A percentile compares a stretch with the other conserved stretches of the same genome.
Evolutionary conservation across 2,113 vertebrate species (phyloP).

Genomic region (Lutjanus erythropterus): DNA sequence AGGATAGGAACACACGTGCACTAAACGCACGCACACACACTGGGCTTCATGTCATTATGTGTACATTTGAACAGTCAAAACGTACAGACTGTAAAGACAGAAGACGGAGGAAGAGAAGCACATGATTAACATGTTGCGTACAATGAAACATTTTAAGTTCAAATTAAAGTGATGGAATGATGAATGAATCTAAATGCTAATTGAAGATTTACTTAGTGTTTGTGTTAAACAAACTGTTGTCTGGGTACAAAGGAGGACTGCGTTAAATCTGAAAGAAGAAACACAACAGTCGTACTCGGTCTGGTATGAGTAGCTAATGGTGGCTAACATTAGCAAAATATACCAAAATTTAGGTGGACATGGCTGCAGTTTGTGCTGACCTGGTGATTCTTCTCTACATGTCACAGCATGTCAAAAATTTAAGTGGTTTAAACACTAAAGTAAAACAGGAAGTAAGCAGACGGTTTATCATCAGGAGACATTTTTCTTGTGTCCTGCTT

Average conservation of each 20-base stretch:
- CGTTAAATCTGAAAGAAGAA: no score
- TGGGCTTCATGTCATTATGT: slow-evolving; percentile 56
- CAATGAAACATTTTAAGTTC: neutral
- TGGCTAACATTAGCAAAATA: neutral
- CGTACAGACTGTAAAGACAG: slow-evolving; percentile 12
- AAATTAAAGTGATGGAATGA: neutral
- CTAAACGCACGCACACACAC: slow-evolving; percentile 33
- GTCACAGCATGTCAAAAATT: neutral
- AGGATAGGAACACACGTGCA: slow-evolving; percentile 53
- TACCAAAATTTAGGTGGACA: neutral
- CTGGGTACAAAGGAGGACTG: no score
- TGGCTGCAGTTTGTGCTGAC: neutral
- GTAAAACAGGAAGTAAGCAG: neutral
- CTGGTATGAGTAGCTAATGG: neutral
- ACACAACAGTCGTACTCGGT: no score
- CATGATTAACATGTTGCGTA: neutral
- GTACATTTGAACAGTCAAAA: slow-evolving; percentile 62
- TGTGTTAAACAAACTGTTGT: neutral
- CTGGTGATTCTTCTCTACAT: neutral
- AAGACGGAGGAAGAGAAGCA: neutral
- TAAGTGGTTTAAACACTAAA: neutral
- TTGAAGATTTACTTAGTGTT: neutral
- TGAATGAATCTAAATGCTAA: neutral
- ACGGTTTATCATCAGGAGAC: neutral
- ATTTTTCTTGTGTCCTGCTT: neutral